Conservation (phyloP, 2,888 invertebrate species). For the Yponomeuta sedellus region DNA sequence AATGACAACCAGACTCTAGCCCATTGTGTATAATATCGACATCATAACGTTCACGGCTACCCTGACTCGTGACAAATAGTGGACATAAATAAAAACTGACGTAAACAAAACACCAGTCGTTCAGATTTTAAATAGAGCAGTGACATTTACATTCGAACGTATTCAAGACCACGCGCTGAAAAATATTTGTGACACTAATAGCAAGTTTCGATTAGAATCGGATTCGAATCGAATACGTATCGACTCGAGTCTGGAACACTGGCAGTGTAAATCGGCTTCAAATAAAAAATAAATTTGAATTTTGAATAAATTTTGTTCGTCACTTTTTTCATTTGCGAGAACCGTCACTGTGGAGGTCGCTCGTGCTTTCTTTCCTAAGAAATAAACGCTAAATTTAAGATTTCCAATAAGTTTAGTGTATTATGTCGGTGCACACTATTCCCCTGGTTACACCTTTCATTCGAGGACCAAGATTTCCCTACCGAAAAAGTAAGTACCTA, state of each 20-base stretch:
- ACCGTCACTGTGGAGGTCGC: conserved; percentile 26
- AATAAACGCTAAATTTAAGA: conserved; percentile 4
- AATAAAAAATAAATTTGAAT: conserved; percentile 13
- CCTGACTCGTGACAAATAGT: conserved; percentile 9
- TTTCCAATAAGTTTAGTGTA: conserved; percentile 27
- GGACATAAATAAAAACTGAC: conserved; percentile 10
- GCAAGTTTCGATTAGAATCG: neutral
- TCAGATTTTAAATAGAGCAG: conserved; percentile 3
- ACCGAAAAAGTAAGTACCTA: conserved; percentile 71
- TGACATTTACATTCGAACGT: conserved; percentile 4
- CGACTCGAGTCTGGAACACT: neutral
- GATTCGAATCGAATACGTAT: neutral
- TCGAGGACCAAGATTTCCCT: conserved; percentile 70
- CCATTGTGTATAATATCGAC: neutral
- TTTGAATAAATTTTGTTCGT: conserved; percentile 7
- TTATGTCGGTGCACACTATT: conserved; percentile 71
- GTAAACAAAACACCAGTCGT: conserved; percentile 8
- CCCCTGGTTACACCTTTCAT: conserved; percentile 68
- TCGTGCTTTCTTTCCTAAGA: conserved; percentile 5
- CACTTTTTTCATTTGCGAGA: conserved; percentile 50
- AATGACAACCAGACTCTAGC: neutral
- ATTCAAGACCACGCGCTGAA: neutral
- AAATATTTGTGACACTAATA: neutral
- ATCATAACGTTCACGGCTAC: neutral
- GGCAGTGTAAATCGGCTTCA: neutral